Conservation (phyloP, 2,113 vertebrate species). For the Casuarius casuarius region DNA sequence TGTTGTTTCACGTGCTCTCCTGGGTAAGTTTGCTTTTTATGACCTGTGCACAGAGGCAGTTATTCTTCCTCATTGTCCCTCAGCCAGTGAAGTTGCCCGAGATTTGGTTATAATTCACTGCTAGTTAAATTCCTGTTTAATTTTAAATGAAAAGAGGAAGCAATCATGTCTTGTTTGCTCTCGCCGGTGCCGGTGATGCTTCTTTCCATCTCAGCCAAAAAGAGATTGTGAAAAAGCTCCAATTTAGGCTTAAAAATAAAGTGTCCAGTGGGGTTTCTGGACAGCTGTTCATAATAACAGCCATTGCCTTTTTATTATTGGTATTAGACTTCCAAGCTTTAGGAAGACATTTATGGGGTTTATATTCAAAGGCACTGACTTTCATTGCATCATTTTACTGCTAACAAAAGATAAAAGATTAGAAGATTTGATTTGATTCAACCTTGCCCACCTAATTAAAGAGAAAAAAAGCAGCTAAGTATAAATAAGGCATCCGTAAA, state of each 20-base stretch:
- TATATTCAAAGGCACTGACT: background rate
- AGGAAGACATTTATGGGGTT: background rate
- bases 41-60: background rate
- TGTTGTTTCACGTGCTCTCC: background rate
- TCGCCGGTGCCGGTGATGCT: background rate
- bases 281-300: background rate
- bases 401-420: background rate
- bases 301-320: background rate
- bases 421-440: background rate
- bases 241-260: background rate
- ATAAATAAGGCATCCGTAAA: background rate
- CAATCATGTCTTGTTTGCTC: background rate
- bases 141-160: background rate
- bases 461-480: background rate
- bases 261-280: background rate
- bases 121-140: background rate
- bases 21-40: background rate
- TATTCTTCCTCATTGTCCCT: too few relatives aligned
- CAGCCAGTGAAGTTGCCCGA: background rate
- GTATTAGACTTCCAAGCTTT: background rate
- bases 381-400: background rate
- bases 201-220: background rate
- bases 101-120: background rate
- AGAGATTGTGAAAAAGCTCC: background rate
- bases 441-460: background rate